Base-by-base conservation (phyloP, 2,888 invertebrate species). In the Uropetala carovei region DNA sequence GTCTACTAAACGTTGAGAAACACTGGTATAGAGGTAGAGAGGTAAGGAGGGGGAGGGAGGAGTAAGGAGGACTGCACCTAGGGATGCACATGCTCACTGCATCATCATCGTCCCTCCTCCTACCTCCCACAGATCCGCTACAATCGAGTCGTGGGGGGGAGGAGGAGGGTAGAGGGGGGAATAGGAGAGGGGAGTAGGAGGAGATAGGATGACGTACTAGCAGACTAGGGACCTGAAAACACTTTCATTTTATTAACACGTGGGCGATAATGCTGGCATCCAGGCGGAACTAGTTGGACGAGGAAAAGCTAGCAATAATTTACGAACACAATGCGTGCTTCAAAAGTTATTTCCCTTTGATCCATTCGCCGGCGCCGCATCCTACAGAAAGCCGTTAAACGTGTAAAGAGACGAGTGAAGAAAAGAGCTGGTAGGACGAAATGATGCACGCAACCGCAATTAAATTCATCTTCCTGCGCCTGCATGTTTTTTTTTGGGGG, bases 251-350 rank as follows among this genome's bases (percentile, higher is more conserved):
- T 68, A 68, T 68, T 68, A 68, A n/a, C n/a, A 68, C 68, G 68
- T 68, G 68, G 68, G 68, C 68, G 68, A 68, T 68, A 68, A 68
- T 68, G 68, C 68, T 68, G 68, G n/a, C 68, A n/a, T 68, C 68
- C 68, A 68, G 18, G 68, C 68, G 68, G 18, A 68, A 68, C 68
- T 68, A 68, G n/a, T 68, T 68, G 68, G 68, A 68, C 68, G 68
- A 22, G 68, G 22, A 68, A 68, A 68, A 18, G 68, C 68, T 22
- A 22, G 68, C 68, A 68, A 68, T 68, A 68, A 68, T 68, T 68
- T 68, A 68, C n/a, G 68, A 68, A 68, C 5, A 68, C 68, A 68
- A 68, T 68, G 68, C n/a, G 43, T 43, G 68, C 68, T 64, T 64
- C 16, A n/a, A n/a, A 68, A 5, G 43, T 5, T 43, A 43, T 43